Percentiles rank a stretch among this genome's conserved stretches.
Conservation (phyloP, 2,888 invertebrate species). For the Napeogenes sylphis region DNA sequence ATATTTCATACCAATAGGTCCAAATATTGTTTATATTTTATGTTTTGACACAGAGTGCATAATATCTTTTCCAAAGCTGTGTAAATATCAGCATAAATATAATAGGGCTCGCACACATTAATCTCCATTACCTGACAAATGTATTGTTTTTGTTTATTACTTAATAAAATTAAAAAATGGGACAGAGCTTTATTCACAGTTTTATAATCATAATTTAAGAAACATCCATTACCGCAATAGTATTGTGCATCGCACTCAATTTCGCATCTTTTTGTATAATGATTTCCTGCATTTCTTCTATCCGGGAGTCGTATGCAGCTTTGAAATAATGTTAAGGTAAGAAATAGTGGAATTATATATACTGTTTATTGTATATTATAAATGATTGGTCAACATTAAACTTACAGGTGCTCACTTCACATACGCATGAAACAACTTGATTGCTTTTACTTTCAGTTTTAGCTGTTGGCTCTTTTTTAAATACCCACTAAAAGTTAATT, state of each 20-base stretch:
- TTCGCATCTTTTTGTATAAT: slow-evolving; percentile 68
- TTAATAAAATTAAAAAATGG: background rate
- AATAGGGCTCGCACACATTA: slow-evolving; percentile 69
- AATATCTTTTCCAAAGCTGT: slow-evolving; percentile 71
- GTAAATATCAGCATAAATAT: slow-evolving; percentile 67
- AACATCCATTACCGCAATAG: slow-evolving; percentile 51
- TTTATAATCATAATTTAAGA: background rate
- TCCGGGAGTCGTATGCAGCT: slow-evolving; percentile 56
- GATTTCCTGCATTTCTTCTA: slow-evolving; percentile 58
- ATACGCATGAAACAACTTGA: slow-evolving; percentile 35
- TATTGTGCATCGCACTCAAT: slow-evolving; percentile 66
- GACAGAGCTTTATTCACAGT: background rate
- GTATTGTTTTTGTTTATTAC: slow-evolving; percentile 7
- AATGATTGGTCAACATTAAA: slow-evolving; percentile 12
- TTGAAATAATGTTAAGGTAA: too few species aligned
- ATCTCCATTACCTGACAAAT: slow-evolving; percentile 63
- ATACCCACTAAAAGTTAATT: slow-evolving; percentile 39
- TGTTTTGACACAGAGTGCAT: slow-evolving; percentile 60
- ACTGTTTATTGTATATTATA: too few species aligned
- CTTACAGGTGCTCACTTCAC: slow-evolving; percentile 48
- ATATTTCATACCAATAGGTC: slow-evolving; percentile 51
- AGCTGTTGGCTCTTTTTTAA: slow-evolving; percentile 32
- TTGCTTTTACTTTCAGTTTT: slow-evolving; percentile 43
- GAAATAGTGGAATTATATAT: too few species aligned
- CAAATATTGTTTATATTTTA: slow-evolving; percentile 62